phyloP scores from a whole-genome alignment of 2,113 vertebrate genomes.

The Phrynocephalus versicolor region DNA sequence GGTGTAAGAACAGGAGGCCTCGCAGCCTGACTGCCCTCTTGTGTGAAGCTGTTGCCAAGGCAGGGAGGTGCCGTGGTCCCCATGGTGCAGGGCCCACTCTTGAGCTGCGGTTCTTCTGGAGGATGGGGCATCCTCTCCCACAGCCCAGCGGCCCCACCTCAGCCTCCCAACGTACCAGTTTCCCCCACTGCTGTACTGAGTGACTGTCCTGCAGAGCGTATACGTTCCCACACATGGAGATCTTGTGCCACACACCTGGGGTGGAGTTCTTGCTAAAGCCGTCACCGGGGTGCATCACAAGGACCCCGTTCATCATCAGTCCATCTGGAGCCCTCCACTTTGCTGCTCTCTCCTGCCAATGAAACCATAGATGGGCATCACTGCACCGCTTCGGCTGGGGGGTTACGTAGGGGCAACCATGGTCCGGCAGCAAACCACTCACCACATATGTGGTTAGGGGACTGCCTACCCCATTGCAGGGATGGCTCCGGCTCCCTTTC shows the following conservation, averaged over 20 bases:
- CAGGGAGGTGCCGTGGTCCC: too few relatives aligned
- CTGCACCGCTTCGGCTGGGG: background rate
- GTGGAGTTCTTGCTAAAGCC: slow-evolving; percentile 86
- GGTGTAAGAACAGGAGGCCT: background rate
- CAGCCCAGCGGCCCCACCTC: too few relatives aligned
- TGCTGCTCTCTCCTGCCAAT: slow-evolving; percentile 82
- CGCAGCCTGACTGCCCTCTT: too few relatives aligned
- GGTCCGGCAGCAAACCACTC: too few relatives aligned
- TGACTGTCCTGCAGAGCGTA: slow-evolving; percentile 87
- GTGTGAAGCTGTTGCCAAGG: too few relatives aligned
- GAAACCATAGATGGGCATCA: slow-evolving; percentile 34
- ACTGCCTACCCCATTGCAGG: too few relatives aligned
- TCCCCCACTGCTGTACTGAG: slow-evolving; percentile 86
- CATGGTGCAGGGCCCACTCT: too few relatives aligned
- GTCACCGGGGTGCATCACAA: slow-evolving; percentile 88
- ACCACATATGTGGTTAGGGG: too few relatives aligned
- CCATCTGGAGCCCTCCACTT: slow-evolving; percentile 89
- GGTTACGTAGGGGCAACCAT: background rate
- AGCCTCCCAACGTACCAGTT: slow-evolving; percentile 78
- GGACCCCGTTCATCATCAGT: slow-evolving; percentile 88
- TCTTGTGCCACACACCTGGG: slow-evolving; percentile 87
- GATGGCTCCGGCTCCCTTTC: too few relatives aligned
- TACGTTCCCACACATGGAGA: slow-evolving; percentile 89
- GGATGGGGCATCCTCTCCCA: background rate
- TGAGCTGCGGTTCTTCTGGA: background rate